Evolutionary conservation across 2,113 vertebrate species (phyloP), one percentile per base, ranked within the genome.

Genomic region (Thryonomys swinderianus): DNA sequence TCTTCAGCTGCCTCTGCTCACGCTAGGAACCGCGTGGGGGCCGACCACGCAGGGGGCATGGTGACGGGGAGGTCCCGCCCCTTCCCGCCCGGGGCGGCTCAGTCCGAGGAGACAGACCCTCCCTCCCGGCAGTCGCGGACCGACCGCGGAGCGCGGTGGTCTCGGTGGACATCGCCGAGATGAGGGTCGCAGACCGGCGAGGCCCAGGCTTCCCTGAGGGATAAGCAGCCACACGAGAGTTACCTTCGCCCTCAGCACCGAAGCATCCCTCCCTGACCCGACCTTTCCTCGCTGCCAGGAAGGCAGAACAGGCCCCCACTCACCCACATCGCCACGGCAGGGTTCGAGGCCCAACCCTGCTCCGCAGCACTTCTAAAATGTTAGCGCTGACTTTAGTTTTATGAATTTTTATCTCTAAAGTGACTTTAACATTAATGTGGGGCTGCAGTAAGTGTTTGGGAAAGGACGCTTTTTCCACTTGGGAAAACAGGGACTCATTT

Each of bases 221-320:
- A 78, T 23, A 79, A 90, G 69, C 51, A 94, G 88, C 82, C 90
- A 74, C 85, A 93, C 93, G 93, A 97, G 97, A 96, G 86, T 91
- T 95, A 74, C 93, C 95, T 96, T 93, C 95, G 96, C 92, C 88
- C 96, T 27, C 20, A 42, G 25, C 89, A 23, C 10, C 80, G 82
- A 95, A 81, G 73, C 85, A n/a, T 42, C 32, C 80, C 79, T 82
- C 92, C 88, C 90, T 53, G 69, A 48, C 45, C 37, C 51, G 59
- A 91, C 32, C 59, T 53, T 88, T 94, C 88, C 92, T 92, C 62
- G 85, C 94, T 37, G 74, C 57, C 82, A 34, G 13, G 2, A 16
- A 16, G 42, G 30, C 71, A 74, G 5, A 25, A 27, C 3, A 1
- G 23, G 71, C 25, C 69, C 37, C 37, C 21, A 2, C 21, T 11